Percentiles rank a stretch among this genome's conserved stretches.
Conservation (phyloP, 2,797 vertebrate species). For the Philypnodon macrostomus region DNA sequence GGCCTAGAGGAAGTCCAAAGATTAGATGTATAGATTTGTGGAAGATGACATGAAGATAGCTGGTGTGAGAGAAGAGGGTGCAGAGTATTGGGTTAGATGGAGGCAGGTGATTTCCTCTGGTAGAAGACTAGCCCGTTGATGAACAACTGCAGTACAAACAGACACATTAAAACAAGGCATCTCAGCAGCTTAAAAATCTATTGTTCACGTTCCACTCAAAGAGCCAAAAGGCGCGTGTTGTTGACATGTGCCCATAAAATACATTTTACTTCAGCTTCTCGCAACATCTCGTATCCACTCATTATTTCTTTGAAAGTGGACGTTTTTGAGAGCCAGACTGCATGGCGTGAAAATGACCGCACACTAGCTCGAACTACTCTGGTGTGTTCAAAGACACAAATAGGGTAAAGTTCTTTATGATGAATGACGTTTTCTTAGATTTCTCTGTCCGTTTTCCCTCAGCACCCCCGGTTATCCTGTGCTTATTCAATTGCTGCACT, state of each 20-base stretch:
- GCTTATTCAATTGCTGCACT: slow-evolving; percentile 29
- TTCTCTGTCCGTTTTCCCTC: slow-evolving; percentile 28
- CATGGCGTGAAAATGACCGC: slow-evolving; percentile 36
- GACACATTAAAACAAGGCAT: slow-evolving; percentile 33
- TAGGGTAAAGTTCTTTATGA: slow-evolving; percentile 38
- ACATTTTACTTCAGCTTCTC: slow-evolving; percentile 25
- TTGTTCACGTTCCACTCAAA: slow-evolving; percentile 38
- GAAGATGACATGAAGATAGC: too few relatives aligned
- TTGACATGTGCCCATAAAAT: slow-evolving; percentile 40
- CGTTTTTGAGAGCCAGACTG: slow-evolving; percentile 60
- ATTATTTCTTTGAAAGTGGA: slow-evolving; percentile 60
- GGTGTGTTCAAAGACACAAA: too few relatives aligned
- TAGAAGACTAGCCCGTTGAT: too few relatives aligned
- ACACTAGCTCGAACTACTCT: slow-evolving; percentile 36
- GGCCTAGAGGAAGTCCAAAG: too few relatives aligned
- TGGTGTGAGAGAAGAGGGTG: too few relatives aligned
- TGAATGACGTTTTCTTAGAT: slow-evolving; percentile 45
- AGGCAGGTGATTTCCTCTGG: too few relatives aligned
- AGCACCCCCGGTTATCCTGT: slow-evolving; percentile 45
- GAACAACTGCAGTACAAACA: slow-evolving; percentile 27
- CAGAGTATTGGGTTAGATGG: too few relatives aligned
- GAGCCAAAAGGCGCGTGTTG: slow-evolving; percentile 42
- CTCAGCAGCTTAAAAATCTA: slow-evolving; percentile 29
- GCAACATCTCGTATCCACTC: slow-evolving; percentile 52
- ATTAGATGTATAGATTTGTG: too few relatives aligned